Conservation (phyloP, 1,140 invertebrate species). For the Ostrea edulis region DNA sequence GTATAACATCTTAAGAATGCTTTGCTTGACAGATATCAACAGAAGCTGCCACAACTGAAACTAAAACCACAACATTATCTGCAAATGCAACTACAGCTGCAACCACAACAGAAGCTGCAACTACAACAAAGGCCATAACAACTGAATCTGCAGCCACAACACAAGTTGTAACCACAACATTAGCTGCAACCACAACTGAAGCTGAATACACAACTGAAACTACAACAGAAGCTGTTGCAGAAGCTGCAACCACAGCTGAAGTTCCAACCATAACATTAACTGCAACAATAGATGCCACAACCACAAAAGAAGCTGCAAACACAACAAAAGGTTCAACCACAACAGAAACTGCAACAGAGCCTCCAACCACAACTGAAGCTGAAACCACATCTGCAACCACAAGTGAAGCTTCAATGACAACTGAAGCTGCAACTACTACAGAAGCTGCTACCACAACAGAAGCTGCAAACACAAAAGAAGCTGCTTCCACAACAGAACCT, state of each 20-base stretch:
- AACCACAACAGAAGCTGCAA: too few relatives aligned
- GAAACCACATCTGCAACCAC: background rate
- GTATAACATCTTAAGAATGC: too few relatives aligned
- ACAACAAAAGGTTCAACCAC: constrained; percentile 15
- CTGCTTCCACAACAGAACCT: background rate
- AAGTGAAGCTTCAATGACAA: background rate
- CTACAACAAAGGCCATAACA: too few relatives aligned
- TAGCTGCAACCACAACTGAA: background rate
- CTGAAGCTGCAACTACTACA: background rate
- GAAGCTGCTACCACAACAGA: too few relatives aligned
- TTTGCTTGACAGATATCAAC: too few relatives aligned
- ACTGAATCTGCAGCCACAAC: too few relatives aligned
- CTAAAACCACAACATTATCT: too few relatives aligned
- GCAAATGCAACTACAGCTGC: too few relatives aligned
- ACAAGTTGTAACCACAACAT: too few relatives aligned
- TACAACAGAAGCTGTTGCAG: background rate
- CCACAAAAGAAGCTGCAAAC: background rate
- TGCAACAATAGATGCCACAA: background rate
- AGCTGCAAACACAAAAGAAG: too few relatives aligned
- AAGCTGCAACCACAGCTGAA: background rate
- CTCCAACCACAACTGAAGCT: background rate
- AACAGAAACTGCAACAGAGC: background rate
- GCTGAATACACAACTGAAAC: background rate
- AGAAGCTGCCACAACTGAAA: too few relatives aligned
- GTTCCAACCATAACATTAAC: background rate